Base-by-base conservation (phyloP, 1,140 invertebrate genomes). In the Drosophila kanapiae region DNA sequence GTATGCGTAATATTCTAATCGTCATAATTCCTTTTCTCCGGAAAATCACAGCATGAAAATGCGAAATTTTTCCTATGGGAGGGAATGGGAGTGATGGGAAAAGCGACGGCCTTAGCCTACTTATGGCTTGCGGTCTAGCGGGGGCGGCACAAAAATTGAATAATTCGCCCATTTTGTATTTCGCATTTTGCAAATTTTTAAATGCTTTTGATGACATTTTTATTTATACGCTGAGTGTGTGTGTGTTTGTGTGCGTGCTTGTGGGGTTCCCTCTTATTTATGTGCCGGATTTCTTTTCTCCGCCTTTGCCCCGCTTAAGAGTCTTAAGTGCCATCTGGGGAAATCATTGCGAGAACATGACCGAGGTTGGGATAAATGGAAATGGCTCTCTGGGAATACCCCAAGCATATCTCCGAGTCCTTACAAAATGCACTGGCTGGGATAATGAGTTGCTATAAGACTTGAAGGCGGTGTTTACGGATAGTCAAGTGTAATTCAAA, bases 1-100 rank as follows among this genome's bases (percentile, higher is more conserved):
- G 85, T 84, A 88, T 88, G 84, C 85, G 85, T 88, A 88, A 88
- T 88, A 88, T 88, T 88, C 84, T 84, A 88, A 88, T 88, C 84
- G 77, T 78, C 72, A 78, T 87, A 88, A 87, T 88, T 87, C 80
- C 65, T 45, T 49, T 80, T 48, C 35, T 54, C 77, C 69, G 47
- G 47, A 59, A 75, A 90, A 88, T 88, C 84, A 80, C 68, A 42
- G 67, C 84, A 68, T 56, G 70, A 69, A 78, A 86, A 60, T 59
- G 57, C 23, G 47, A 63, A 63, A 59, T 60, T 43, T 37, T 27
- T 37, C 49, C 48, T 29, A 6, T 14, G 42, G 27, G 9, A 18
- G 16, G 14, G 35, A n/a, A 14, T 16, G 9, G 1, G n/a, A 7
- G 29, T 16, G 31, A 14, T 16, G n/a, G 10, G 29, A 16, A 16